A percentile compares a stretch with the other conserved stretches of the same genome.
phyloP scores from a whole-genome alignment of 2,797 vertebrate genomes.

The Scolopax bukidnonensis region DNA sequence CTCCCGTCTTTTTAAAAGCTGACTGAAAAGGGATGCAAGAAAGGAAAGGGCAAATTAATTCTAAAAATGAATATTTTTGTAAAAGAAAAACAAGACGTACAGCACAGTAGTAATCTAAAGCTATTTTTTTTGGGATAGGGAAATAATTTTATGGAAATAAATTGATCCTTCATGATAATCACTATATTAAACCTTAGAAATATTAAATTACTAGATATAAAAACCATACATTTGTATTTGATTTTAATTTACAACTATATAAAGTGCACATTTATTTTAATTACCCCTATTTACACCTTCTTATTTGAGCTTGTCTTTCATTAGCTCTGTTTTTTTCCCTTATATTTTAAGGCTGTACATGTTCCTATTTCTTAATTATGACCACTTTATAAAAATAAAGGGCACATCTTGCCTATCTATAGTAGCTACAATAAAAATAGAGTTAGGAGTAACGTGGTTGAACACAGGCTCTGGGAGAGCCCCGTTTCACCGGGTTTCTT shows the following conservation, averaged over 20 bases:
- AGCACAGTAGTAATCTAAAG: neutral
- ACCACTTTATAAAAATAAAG: too few relatives aligned
- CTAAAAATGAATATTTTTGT: too few relatives aligned
- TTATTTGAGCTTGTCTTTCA: neutral
- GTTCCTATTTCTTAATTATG: too few relatives aligned
- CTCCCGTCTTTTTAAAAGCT: constrained; percentile 92
- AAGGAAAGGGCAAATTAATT: neutral
- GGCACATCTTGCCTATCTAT: too few relatives aligned
- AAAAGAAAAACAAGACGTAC: neutral
- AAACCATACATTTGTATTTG: neutral
- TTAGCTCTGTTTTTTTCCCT: neutral
- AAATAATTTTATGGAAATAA: neutral
- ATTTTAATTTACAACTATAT: neutral
- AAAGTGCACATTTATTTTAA: neutral
- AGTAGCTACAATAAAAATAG: too few relatives aligned
- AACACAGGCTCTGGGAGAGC: too few relatives aligned
- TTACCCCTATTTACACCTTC: neutral
- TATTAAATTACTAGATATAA: neutral
- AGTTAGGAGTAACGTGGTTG: too few relatives aligned
- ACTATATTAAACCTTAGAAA: neutral
- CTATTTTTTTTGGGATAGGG: neutral
- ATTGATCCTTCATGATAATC: neutral
- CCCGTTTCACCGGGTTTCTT: too few relatives aligned
- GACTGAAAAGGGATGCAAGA: constrained; percentile 80
- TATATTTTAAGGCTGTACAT: neutral